phyloP scores from a whole-genome alignment of 2,113 vertebrate genomes.

The Ivindomyrus marchei region DNA sequence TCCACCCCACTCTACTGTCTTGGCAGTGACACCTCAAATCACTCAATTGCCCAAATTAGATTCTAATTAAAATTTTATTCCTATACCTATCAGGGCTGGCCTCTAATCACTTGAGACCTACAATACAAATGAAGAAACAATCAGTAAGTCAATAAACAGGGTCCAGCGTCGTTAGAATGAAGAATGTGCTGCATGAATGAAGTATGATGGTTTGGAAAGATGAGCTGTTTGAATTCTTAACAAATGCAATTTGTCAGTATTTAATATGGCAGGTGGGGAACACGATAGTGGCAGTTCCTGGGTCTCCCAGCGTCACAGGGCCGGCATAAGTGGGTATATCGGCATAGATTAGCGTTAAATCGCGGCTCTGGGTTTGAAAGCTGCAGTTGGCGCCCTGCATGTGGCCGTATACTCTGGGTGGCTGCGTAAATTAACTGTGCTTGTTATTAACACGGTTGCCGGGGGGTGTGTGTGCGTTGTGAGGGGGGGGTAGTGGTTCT shows the following conservation, averaged over 20 bases:
- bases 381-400: conserved; percentile 12
- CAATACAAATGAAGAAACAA: conserved; percentile 6
- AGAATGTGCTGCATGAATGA: conserved; percentile 23
- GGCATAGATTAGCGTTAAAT: conserved; percentile 44
- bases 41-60: conserved; percentile 18
- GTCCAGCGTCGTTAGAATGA: conserved; percentile 31
- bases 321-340: conserved; percentile 40
- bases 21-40: not conserved
- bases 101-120: conserved; percentile 4
- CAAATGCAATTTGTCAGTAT: conserved; percentile 48
- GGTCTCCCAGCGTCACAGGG: conserved; percentile 24
- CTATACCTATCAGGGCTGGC: conserved; percentile 1
- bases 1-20: not conserved
- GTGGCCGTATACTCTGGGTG: conserved; percentile 17
- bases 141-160: conserved; percentile 18
- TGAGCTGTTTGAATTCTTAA: conserved; percentile 44
- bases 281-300: conserved; percentile 18
- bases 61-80: conserved; percentile 23
- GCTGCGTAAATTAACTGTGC: conserved; percentile 28
- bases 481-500: not conserved
- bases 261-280: conserved; percentile 39
- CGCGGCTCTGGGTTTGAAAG: conserved; percentile 24
- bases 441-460: conserved; percentile 20
- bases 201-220: conserved; percentile 36
- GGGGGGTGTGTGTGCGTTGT: not conserved